Conservation (phyloP, 1,140 invertebrate species). For the Ridgeia piscesae region DNA sequence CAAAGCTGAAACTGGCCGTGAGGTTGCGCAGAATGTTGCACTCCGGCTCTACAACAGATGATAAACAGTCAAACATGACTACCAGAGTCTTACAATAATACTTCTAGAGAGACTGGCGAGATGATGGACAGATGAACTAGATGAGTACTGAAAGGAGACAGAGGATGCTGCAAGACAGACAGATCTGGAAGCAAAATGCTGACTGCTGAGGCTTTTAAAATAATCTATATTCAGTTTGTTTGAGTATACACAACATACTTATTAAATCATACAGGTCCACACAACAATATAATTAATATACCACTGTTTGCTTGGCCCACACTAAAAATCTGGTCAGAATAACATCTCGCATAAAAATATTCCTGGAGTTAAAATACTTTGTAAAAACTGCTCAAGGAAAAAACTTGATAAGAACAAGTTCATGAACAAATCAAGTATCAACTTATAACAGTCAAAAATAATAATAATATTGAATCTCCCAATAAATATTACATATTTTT, state of each 20-base stretch:
- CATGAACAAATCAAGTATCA: too few species aligned
- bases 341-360: neutral
- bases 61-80: neutral
- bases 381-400: neutral
- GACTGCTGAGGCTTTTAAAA: too few species aligned
- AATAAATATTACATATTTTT: neutral
- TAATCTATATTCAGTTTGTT: too few species aligned
- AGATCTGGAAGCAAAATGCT: too few species aligned
- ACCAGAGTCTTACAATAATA: neutral
- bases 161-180: too few species aligned
- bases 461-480: neutral
- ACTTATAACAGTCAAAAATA: too few species aligned
- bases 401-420: neutral
- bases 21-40: constrained; percentile 40
- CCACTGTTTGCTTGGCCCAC: neutral
- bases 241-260: neutral
- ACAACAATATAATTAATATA: neutral
- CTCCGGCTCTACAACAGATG: constrained; percentile 47
- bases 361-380: neutral
- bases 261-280: neutral
- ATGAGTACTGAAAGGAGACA: too few species aligned
- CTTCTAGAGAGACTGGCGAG: too few species aligned
- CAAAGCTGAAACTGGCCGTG: constrained; percentile 40
- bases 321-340: neutral
- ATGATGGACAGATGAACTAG: too few species aligned